Percentiles rank a stretch among this genome's conserved stretches.
Evolutionary conservation across 2,797 vertebrate genomes (phyloP).

Genomic region (Sibirionetta formosa): DNA sequence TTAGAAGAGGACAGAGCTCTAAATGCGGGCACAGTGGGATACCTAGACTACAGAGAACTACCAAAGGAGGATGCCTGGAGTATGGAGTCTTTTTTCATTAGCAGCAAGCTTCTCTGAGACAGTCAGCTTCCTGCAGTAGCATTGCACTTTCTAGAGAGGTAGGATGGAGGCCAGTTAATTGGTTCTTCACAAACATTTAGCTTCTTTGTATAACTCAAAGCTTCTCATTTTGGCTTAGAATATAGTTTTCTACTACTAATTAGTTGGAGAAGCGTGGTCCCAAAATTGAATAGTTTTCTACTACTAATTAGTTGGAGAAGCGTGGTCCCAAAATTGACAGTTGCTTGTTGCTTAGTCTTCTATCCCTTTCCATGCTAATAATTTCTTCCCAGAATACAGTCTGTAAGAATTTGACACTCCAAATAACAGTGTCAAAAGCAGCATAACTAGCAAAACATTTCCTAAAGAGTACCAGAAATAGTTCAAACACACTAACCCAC

Average conservation of each 20-base stretch:
- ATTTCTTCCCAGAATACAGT: not conserved
- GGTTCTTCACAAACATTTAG: not conserved
- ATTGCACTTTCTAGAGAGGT: not conserved
- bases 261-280: not conserved
- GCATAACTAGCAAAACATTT: not conserved
- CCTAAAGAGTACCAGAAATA: not conserved
- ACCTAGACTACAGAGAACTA: not conserved
- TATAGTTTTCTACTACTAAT: not conserved
- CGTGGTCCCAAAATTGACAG: not conserved
- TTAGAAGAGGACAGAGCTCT: not conserved
- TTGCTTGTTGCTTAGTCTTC: not conserved
- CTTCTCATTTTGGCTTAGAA: not conserved
- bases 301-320: not conserved
- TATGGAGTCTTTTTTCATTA: not conserved
- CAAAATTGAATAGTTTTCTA: not conserved
- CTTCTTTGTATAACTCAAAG: not conserved
- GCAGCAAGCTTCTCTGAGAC: not conserved
- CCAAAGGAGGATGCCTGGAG: not conserved
- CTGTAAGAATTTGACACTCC: not conserved
- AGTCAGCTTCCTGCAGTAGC: not conserved
- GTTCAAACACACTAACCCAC: not conserved
- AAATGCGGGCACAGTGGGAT: not conserved
- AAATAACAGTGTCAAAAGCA: not conserved
- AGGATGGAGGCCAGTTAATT: not conserved
- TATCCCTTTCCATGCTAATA: not conserved